Percentiles rank a stretch among this genome's conserved stretches.
phyloP scores from a whole-genome alignment of 2,888 invertebrate genomes.

The Odontomyia ornata region DNA sequence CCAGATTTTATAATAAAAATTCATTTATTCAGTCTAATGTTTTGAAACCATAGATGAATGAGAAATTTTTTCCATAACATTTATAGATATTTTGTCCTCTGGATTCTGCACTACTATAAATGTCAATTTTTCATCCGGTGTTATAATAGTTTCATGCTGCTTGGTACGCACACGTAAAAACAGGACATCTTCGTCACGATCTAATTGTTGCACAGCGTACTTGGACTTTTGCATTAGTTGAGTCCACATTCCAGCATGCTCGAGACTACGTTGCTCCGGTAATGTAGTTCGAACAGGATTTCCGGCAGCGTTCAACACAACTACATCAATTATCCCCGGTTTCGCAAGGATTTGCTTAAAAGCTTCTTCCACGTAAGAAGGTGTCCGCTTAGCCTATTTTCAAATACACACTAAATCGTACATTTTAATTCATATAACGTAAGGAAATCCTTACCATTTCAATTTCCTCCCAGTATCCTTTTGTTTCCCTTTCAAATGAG shows the following conservation, averaged over 20 bases:
- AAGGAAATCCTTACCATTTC: not conserved
- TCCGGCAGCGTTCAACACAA: slow-evolving; percentile 58
- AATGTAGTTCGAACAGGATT: slow-evolving; percentile 60
- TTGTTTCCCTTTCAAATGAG: not conserved
- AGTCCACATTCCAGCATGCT: slow-evolving; percentile 59
- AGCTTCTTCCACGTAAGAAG: slow-evolving; percentile 58
- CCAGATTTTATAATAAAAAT: too few relatives aligned
- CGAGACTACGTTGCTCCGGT: slow-evolving; percentile 55
- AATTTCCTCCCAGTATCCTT: not conserved
- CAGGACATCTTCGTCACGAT: slow-evolving; percentile 55
- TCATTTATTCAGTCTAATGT: too few relatives aligned
- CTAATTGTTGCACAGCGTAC: slow-evolving; percentile 57
- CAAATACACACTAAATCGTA: not conserved
- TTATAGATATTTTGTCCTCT: slow-evolving; percentile 52
- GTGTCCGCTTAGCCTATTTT: slow-evolving; percentile 55
- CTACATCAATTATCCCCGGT: slow-evolving; percentile 58
- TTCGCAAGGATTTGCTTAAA: slow-evolving; percentile 55
- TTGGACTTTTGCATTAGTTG: slow-evolving; percentile 58
- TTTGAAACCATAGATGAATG: too few relatives aligned
- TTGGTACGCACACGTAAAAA: slow-evolving; percentile 59
- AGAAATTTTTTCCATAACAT: too few relatives aligned
- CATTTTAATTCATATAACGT: not conserved
- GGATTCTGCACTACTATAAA: slow-evolving; percentile 60
- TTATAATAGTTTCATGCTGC: slow-evolving; percentile 58
- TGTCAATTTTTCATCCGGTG: slow-evolving; percentile 60